These are phyloP conservation scores for Heliconius sara DNA, from an alignment of 2,888 invertebrate genomes.

Conservation along the genomic window DNA sequence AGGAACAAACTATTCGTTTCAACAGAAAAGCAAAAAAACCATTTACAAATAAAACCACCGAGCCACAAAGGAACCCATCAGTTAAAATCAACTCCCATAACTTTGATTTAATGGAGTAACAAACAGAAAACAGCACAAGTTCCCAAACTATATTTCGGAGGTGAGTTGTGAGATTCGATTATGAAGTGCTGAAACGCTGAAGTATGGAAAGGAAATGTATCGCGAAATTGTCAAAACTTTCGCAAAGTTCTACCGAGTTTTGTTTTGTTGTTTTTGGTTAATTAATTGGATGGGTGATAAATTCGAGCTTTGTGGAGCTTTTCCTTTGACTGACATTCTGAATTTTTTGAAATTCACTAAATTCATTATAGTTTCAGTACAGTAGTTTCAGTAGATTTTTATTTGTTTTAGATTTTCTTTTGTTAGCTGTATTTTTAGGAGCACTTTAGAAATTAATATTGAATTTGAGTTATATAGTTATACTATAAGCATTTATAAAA, in stretches of 20 bases:
- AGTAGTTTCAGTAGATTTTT: not conserved
- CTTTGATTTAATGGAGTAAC: constrained; percentile 34
- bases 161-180: constrained; percentile 42
- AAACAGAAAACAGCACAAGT: constrained; percentile 34
- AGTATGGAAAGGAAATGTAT: constrained; percentile 42
- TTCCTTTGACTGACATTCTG: constrained; percentile 19
- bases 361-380: not conserved
- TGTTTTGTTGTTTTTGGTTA: constrained; percentile 33
- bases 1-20: not conserved
- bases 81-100: constrained; percentile 9
- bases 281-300: constrained; percentile 27
- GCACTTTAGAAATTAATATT: not conserved
- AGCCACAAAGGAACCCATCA: not conserved
- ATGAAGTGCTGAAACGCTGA: constrained; percentile 36
- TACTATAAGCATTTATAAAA: too few relatives aligned
- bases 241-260: constrained; percentile 23
- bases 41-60: not conserved
- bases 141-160: constrained; percentile 38
- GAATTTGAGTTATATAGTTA: not conserved
- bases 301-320: constrained; percentile 7
- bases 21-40: not conserved
- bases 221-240: constrained; percentile 39
- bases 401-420: not conserved
- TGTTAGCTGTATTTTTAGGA: not conserved
- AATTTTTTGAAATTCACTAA: constrained; percentile 7